phyloP scores from a whole-genome alignment of 2,113 vertebrate species.

The Arothron firmamentum region DNA sequence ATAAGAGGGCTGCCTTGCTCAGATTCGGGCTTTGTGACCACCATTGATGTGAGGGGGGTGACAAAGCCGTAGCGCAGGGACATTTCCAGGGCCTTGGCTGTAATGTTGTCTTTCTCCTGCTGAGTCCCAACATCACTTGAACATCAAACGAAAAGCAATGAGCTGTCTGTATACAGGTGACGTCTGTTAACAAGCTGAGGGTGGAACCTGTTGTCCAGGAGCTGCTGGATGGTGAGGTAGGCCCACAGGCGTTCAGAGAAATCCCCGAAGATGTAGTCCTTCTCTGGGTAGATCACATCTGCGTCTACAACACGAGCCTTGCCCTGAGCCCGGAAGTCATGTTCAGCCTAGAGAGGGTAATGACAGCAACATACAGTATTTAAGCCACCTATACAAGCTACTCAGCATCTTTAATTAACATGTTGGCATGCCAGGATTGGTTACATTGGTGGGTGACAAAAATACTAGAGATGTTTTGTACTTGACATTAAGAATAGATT shows the following conservation, averaged over 20 bases:
- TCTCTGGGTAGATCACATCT: conserved; percentile 65
- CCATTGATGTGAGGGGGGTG: conserved; percentile 90
- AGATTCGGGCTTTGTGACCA: conserved; percentile 82
- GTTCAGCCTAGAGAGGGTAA: conserved; percentile 32
- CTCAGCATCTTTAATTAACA: background rate
- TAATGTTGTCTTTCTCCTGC: conserved; percentile 60
- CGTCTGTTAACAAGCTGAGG: too few relatives aligned
- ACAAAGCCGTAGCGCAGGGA: conserved; percentile 86
- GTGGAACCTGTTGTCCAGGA: conserved; percentile 71
- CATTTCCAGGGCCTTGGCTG: conserved; percentile 74
- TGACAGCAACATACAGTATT: background rate
- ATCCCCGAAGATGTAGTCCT: conserved; percentile 77
- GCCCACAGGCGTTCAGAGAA: conserved; percentile 80
- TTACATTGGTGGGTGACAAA: too few relatives aligned
- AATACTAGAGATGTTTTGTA: too few relatives aligned
- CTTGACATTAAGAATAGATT: too few relatives aligned
- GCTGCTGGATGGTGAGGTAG: conserved; percentile 79
- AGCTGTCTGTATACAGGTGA: background rate
- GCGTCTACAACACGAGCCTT: conserved; percentile 38
- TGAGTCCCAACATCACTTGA: conserved; percentile 70
- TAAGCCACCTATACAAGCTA: background rate
- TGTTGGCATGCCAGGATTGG: background rate
- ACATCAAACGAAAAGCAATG: background rate
- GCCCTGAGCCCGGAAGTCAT: conserved; percentile 46
- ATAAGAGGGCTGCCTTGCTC: conserved; percentile 59